Conservation (phyloP, 2,888 invertebrate species). For the Ennomos quercinarius region DNA sequence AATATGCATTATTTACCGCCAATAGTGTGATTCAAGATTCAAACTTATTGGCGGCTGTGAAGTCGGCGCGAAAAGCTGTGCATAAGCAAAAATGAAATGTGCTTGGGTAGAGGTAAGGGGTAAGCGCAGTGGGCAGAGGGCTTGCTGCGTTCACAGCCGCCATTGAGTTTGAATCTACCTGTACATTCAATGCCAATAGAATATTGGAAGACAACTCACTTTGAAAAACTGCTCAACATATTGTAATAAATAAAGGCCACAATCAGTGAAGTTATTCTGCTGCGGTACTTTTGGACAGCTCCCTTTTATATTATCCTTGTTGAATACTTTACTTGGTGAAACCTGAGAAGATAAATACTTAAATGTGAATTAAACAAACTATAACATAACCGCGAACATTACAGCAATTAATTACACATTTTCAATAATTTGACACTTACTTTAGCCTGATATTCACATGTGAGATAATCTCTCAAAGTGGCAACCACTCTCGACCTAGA, state of each 20-base stretch:
- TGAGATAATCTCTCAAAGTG: slow-evolving; percentile 95
- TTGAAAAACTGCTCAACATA: slow-evolving; percentile 98
- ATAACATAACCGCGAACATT: not conserved
- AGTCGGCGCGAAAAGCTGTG: no score
- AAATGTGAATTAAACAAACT: slow-evolving; percentile 10
- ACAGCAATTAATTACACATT: not conserved
- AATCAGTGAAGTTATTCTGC: slow-evolving; percentile 98
- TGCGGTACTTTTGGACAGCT: slow-evolving; percentile 97
- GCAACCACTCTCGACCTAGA: slow-evolving; percentile 94
- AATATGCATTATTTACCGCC: no score
- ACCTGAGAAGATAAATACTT: slow-evolving; percentile 63
- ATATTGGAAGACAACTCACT: slow-evolving; percentile 69
- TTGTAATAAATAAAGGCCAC: slow-evolving; percentile 97
- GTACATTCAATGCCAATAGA: not conserved
- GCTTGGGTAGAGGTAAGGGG: no score
- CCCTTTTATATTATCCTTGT: slow-evolving; percentile 94
- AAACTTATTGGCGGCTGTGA: no score
- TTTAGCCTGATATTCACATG: slow-evolving; percentile 93
- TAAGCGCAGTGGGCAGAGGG: no score
- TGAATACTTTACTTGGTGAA: slow-evolving; percentile 88
- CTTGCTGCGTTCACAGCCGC: no score
- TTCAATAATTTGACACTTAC: slow-evolving; percentile 55
- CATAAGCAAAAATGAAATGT: no score
- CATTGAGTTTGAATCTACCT: no score
- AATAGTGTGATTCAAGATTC: no score